Evolutionary conservation across 2,797 vertebrate genomes (phyloP).

Genomic region (Limosa lapponica): DNA sequence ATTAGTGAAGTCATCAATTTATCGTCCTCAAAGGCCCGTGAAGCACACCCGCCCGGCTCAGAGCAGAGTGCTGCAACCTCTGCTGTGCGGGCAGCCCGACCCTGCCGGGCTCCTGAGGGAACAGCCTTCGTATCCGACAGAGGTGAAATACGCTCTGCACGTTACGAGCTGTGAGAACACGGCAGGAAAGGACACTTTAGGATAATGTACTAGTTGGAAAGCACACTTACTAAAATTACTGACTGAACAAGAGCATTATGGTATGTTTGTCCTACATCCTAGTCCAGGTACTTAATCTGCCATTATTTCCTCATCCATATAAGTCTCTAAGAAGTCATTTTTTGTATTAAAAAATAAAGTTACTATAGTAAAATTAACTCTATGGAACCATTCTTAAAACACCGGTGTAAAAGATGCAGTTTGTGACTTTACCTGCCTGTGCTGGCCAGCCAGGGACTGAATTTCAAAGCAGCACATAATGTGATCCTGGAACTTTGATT

Average conservation of each 20-base stretch:
- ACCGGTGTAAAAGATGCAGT: neutral
- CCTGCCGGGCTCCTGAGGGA: accelerated
- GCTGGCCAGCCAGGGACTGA: neutral
- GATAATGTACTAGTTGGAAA: neutral
- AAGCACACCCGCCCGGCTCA: accelerated
- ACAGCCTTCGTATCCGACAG: accelerated
- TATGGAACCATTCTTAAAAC: neutral
- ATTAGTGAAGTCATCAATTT: neutral
- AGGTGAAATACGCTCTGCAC: accelerated
- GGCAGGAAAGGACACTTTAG: conserved; percentile 9
- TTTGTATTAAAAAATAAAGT: conserved; percentile 60
- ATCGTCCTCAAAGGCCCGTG: accelerated
- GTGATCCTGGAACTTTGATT: neutral
- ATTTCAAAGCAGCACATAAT: neutral
- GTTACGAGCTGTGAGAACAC: neutral
- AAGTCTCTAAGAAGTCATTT: neutral
- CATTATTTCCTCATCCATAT: neutral
- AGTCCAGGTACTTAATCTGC: neutral
- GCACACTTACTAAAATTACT: conserved; percentile 56
- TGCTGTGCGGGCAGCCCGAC: accelerated
- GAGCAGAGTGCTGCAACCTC: neutral
- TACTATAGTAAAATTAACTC: conserved; percentile 41
- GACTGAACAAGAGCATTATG: conserved; percentile 5
- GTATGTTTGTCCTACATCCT: conserved; percentile 33
- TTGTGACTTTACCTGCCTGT: neutral